Evolutionary conservation across 1,140 invertebrate species (phyloP).

Genomic region (Pomacea maculata): DNA sequence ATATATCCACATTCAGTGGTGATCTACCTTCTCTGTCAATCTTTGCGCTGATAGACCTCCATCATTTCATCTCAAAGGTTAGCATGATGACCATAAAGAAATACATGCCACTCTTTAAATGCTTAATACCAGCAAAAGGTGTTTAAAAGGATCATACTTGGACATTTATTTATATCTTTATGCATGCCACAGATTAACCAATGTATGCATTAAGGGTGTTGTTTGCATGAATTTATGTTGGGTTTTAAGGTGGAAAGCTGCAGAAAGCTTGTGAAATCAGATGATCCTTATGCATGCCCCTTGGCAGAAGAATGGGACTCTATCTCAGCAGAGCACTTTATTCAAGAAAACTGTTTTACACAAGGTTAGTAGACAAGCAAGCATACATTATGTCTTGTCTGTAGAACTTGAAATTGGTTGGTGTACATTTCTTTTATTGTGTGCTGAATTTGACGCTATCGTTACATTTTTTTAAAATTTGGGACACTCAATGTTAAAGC

Average conservation of each 20-base stretch:
- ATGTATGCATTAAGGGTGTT: neutral
- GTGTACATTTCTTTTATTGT: too few relatives aligned
- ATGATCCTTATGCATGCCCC: constrained; percentile 58
- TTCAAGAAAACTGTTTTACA: constrained; percentile 47
- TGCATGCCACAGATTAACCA: too few relatives aligned
- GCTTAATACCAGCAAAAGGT: too few relatives aligned
- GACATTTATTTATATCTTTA: too few relatives aligned
- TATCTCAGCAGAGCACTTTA: constrained; percentile 56
- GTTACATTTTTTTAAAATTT: too few relatives aligned
- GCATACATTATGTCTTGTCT: too few relatives aligned
- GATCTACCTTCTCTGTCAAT: constrained; percentile 62
- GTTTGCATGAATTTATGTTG: constrained; percentile 3
- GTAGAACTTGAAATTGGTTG: too few relatives aligned
- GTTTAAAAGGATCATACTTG: too few relatives aligned
- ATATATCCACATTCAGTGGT: constrained; percentile 50
- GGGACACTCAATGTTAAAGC: too few relatives aligned
- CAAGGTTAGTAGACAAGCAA: constrained; percentile 35
- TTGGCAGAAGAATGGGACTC: constrained; percentile 58
- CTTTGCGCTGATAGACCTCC: constrained; percentile 59
- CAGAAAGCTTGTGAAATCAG: constrained; percentile 46
- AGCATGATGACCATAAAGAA: neutral
- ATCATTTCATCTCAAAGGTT: constrained; percentile 54
- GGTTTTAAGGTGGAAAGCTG: constrained; percentile 56
- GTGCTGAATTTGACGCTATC: too few relatives aligned
- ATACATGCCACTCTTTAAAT: too few relatives aligned